These are phyloP conservation scores for Chrysolina oricalcia DNA, from an alignment of 2,888 invertebrate genomes.

Conservation along the genomic window DNA sequence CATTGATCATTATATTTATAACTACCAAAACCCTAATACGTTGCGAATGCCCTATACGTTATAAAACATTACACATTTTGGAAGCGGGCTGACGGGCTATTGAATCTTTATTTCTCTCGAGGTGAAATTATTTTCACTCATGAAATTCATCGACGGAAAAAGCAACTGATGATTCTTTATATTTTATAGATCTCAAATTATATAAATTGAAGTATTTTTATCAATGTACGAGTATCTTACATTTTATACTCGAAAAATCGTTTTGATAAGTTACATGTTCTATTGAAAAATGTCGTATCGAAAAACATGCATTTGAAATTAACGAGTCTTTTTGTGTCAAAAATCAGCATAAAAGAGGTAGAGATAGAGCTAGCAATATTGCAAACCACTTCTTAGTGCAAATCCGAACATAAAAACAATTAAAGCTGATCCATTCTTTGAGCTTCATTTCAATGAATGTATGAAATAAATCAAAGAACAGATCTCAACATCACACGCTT, in stretches of 20 bases:
- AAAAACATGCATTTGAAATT: conserved; percentile 46
- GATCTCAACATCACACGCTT: conserved; percentile 66
- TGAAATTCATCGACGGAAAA: no score
- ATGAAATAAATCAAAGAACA: conserved; percentile 46
- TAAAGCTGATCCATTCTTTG: conserved; percentile 66
- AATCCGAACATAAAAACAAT: conserved; percentile 68
- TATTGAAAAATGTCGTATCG: conserved; percentile 1
- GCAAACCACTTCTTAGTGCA: conserved; percentile 67
- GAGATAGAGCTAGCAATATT: conserved; percentile 67
- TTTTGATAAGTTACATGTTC: neutral
- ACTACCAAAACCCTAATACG: no score
- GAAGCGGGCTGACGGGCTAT: no score
- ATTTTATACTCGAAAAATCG: neutral
- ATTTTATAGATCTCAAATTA: neutral
- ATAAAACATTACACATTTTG: no score
- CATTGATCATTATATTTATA: no score
- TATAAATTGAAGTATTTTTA: neutral
- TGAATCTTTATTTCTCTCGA: no score
- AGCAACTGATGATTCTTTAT: no score
- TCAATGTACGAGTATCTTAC: no score
- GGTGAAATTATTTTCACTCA: no score
- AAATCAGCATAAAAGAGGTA: conserved; percentile 68
- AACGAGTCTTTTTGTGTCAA: conserved; percentile 60
- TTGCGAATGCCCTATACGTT: no score
- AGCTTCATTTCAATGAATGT: conserved; percentile 51